These are phyloP conservation scores for Spodoptera picta DNA, from an alignment of 2,888 invertebrate genomes.

Conservation along the genomic window DNA sequence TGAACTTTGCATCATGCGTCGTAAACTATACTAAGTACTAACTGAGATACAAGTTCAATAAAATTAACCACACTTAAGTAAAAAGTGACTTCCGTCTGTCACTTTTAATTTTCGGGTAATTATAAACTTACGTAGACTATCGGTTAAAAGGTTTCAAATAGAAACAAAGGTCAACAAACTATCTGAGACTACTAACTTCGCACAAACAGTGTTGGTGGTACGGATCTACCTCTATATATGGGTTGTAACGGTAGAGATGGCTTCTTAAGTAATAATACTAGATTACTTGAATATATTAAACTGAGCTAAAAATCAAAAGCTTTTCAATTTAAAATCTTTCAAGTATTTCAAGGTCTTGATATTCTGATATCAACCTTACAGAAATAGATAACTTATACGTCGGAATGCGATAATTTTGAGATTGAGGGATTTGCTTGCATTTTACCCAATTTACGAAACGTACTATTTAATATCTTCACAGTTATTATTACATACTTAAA, in stretches of 20 bases:
- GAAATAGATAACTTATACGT: constrained; percentile 23
- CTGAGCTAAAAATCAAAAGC: no score
- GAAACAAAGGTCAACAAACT: no score
- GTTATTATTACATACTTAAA: background rate
- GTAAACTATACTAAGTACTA: constrained; percentile 10
- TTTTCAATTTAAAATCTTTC: no score
- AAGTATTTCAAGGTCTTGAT: constrained; percentile 11
- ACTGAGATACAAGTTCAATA: constrained; percentile 19
- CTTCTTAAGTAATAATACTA: no score
- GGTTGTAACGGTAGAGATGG: no score
- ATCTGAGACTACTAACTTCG: no score
- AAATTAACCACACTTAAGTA: constrained; percentile 7
- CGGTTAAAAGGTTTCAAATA: no score
- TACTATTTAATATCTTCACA: constrained; percentile 1
- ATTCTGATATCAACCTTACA: constrained; percentile 18
- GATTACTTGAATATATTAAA: no score
- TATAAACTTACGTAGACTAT: no score
- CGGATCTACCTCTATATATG: no score
- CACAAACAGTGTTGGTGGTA: no score
- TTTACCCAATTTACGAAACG: constrained; percentile 2
- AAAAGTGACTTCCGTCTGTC: background rate
- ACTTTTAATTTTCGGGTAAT: no score
- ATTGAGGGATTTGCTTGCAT: constrained; percentile 23
- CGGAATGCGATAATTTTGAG: constrained; percentile 9
- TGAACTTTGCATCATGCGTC: constrained; percentile 48